These are phyloP conservation scores for Cetoscarus ocellatus DNA, from an alignment of 2,797 vertebrate species.

Conservation along the genomic window DNA sequence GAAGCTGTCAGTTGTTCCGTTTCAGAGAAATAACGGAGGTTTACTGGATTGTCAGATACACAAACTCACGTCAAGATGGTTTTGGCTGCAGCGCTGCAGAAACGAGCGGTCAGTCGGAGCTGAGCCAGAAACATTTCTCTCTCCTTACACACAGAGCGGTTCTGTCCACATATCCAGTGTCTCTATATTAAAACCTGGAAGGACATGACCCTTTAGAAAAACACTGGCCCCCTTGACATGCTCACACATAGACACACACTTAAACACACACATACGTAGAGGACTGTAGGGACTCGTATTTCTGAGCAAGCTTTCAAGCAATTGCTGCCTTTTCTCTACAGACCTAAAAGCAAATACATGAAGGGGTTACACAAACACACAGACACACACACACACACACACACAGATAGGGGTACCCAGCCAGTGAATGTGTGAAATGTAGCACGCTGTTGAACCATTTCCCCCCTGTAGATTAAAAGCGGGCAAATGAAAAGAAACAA, in stretches of 20 bases:
- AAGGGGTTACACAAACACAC: conserved; percentile 80
- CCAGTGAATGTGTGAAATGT: conserved; percentile 77
- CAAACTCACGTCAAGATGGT: conserved; percentile 51
- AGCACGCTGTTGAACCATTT: conserved; percentile 59
- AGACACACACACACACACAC: conserved; percentile 67
- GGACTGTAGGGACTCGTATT: conserved; percentile 68
- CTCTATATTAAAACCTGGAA: conserved; percentile 78
- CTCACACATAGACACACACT: conserved; percentile 40
- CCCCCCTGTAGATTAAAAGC: conserved; percentile 47
- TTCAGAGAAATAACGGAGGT: conserved; percentile 46
- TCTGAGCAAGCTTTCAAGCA: conserved; percentile 67
- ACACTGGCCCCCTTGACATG: conserved; percentile 65
- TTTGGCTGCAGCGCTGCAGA: conserved; percentile 54
- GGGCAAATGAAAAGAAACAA: conserved; percentile 28
- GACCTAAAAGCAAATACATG: conserved; percentile 79
- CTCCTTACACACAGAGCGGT: conserved; percentile 17
- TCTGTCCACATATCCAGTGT: conserved; percentile 78
- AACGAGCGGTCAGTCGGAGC: conserved; percentile 32
- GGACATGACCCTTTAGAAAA: conserved; percentile 80
- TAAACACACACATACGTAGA: conserved; percentile 30
- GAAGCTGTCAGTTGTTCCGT: conserved; percentile 23
- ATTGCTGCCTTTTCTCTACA: conserved; percentile 69
- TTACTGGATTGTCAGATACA: conserved; percentile 52
- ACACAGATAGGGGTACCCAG: conserved; percentile 38
- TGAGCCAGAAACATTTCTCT: conserved; percentile 35